Conservation (phyloP, 2,888 invertebrate species). For the Chalcis sispes region DNA sequence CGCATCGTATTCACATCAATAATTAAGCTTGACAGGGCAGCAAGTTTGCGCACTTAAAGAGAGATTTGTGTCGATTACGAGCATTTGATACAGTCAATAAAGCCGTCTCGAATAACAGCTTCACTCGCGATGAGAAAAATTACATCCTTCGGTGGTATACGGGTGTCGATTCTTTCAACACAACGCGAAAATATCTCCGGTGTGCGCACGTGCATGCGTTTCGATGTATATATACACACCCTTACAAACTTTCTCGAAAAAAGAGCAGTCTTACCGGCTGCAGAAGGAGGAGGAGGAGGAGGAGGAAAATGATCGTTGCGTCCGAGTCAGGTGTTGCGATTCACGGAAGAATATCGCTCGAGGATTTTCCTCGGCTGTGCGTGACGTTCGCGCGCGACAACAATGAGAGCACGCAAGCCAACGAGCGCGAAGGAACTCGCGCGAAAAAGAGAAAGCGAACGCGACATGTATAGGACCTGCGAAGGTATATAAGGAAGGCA, state of each 20-base stretch:
- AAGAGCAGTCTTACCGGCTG: background rate
- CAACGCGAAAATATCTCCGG: background rate
- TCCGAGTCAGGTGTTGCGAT: constrained; percentile 68
- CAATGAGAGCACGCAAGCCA: constrained; percentile 64
- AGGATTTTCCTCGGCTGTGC: constrained; percentile 69
- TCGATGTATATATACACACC: background rate
- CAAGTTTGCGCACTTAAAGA: too few species aligned
- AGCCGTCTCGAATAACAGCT: background rate
- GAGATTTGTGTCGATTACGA: too few species aligned
- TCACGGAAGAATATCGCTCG: constrained; percentile 67
- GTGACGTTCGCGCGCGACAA: constrained; percentile 72
- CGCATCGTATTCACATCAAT: too few species aligned
- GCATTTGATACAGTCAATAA: too few species aligned
- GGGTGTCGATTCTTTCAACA: background rate
- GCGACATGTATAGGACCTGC: background rate
- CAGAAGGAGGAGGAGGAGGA: background rate
- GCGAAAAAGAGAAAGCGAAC: constrained; percentile 47
- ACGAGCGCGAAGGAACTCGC: background rate
- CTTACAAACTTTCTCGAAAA: background rate
- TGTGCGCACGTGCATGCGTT: background rate
- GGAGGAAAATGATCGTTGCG: constrained; percentile 34
- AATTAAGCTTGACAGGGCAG: too few species aligned
- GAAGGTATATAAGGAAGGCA: background rate
- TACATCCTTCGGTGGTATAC: background rate
- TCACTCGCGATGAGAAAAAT: background rate